phyloP scores from a whole-genome alignment of 2,888 invertebrate genomes.

The Galerucella nymphaeae region DNA sequence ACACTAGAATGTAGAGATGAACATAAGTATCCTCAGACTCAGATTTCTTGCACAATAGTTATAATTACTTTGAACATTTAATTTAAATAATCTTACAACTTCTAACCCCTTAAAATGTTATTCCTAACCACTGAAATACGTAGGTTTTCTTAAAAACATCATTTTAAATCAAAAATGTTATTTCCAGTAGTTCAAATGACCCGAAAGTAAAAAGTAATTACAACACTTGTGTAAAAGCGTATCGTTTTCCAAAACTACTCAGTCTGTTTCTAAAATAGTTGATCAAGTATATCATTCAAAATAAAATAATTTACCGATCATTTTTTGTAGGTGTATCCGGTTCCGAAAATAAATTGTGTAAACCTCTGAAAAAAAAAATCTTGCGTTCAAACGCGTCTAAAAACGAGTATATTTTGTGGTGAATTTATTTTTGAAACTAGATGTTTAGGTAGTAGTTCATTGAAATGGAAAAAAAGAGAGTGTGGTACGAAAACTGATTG shows the following conservation, averaged over 20 bases:
- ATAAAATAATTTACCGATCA: slow-evolving; percentile 29
- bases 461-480: not conserved
- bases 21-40: slow-evolving; percentile 36
- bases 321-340: slow-evolving; percentile 30
- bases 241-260: slow-evolving; percentile 12
- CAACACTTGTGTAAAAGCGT: slow-evolving; percentile 15
- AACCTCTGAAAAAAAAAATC: not conserved
- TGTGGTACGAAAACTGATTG: not conserved
- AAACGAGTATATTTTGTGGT: not conserved
- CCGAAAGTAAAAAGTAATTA: slow-evolving; percentile 12
- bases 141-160: too few relatives aligned
- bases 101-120: too few relatives aligned
- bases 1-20: slow-evolving; percentile 21
- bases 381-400: not conserved
- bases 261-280: slow-evolving; percentile 20
- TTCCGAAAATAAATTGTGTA: slow-evolving; percentile 27
- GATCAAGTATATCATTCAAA: slow-evolving; percentile 22
- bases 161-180: not conserved
- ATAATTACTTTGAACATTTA: slow-evolving; percentile 11
- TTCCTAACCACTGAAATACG: too few relatives aligned
- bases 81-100: not conserved
- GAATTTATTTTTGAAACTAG: slow-evolving; percentile 25
- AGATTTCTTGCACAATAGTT: slow-evolving; percentile 12
- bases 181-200: too few relatives aligned
- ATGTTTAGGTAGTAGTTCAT: slow-evolving; percentile 22